Base-by-base conservation (phyloP, 2,797 vertebrate genomes). In the Rhyacichthys aspro region DNA sequence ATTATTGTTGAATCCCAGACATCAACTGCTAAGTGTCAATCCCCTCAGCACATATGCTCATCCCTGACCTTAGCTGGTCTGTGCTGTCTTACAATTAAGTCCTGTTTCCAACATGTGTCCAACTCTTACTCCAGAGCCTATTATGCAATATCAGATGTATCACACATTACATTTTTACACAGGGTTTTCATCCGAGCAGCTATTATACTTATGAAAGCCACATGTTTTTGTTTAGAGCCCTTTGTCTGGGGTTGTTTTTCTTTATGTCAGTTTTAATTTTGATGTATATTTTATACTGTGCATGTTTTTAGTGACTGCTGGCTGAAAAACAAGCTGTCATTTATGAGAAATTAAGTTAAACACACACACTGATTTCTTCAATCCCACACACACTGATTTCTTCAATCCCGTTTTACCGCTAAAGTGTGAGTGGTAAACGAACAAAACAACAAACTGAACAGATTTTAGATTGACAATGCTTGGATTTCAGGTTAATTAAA, bases 131-230 rank as follows among this genome's bases (percentile, higher is more conserved):
- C 48, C 11, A 37, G n/a, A 11, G 48, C 16, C 12, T 19, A 28
- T 54, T 54, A 54, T 41, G 37, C 9, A 41, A 41, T 54, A 54
- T 54, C 15, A 50, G 48, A 50, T 50, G 48, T 17, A 50, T 36
- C 1, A 14, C 33, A 18, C 34, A 9, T 50, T 17, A 50, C 33
- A 50, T 50, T 33, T 49, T 16, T 36, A 48, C 14, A n/a, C 28
- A 34, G 45, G 3, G 19, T 34, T 34, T 32, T 33, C 28, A 16
- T 50, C 33, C 7, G 47, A 52, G 33, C 15, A 37, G 33, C 15
- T 8, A 15, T 37, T 50, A 18, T 6, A 34, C 32, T 33, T 54
- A 43, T 57, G 19, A 48, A 23, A 10, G 9, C 23, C 28, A 54
- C 19, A n/a, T 54, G 44, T 7, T 49, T 4, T 54, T 19, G 9